Conservation (phyloP, 1,140 invertebrate species). For the Diachasmimorpha longicaudata region DNA sequence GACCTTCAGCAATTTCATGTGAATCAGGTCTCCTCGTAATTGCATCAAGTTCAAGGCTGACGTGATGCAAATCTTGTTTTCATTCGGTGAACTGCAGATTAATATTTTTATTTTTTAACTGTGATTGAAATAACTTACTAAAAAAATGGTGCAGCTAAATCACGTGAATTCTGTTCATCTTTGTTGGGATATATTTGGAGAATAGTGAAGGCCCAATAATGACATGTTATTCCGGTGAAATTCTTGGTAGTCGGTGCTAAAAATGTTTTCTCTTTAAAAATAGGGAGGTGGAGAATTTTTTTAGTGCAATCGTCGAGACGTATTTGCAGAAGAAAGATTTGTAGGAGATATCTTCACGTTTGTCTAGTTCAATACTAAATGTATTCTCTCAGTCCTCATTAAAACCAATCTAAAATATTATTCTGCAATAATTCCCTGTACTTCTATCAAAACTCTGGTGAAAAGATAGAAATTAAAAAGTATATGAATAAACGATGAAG, state of each 20-base stretch:
- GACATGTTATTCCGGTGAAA: neutral
- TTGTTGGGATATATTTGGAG: no score
- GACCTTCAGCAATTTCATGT: neutral
- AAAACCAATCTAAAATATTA: no score
- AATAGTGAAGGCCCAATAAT: neutral
- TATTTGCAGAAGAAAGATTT: neutral
- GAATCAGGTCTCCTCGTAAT: neutral
- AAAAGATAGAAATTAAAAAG: neutral
- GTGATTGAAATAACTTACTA: neutral
- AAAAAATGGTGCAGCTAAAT: no score
- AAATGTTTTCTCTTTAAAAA: constrained; percentile 57
- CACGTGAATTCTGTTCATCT: no score
- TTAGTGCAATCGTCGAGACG: neutral
- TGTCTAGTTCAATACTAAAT: neutral
- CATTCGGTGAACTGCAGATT: neutral
- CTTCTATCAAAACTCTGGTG: no score
- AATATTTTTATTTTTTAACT: neutral
- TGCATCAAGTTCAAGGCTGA: constrained; percentile 16
- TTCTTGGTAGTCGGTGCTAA: constrained; percentile 46
- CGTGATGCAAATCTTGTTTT: neutral
- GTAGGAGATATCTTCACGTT: neutral
- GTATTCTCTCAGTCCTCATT: neutral
- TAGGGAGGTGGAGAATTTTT: constrained; percentile 35
- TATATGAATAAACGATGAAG: neutral
- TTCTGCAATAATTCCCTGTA: no score